Evolutionary conservation across 2,113 vertebrate species (phyloP).

Genomic region (Excalfactoria chinensis): DNA sequence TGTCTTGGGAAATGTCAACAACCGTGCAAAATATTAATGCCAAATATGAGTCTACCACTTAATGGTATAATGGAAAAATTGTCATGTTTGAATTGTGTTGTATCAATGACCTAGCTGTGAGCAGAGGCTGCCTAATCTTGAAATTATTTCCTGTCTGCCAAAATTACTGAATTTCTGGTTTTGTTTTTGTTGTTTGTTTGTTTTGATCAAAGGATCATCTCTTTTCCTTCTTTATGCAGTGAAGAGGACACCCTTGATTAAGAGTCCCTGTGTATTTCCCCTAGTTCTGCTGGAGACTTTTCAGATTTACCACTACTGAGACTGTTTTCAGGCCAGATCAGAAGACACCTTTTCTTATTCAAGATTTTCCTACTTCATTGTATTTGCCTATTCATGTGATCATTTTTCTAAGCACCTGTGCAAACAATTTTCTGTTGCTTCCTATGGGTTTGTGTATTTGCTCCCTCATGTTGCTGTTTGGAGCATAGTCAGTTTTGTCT

Average conservation of each 20-base stretch:
- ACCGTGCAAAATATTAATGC: not conserved
- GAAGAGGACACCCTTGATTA: not conserved
- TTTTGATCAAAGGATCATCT: not conserved
- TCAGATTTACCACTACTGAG: not conserved
- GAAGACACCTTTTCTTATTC: not conserved
- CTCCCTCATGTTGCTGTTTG: not conserved
- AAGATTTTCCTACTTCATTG: not conserved
- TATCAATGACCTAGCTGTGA: not conserved
- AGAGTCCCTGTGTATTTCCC: not conserved
- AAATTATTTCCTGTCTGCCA: not conserved
- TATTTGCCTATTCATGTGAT: not conserved
- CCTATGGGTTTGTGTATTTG: not conserved
- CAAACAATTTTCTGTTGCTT: slow-evolving; percentile 1
- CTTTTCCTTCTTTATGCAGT: not conserved
- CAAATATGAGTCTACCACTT: not conserved
- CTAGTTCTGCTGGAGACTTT: not conserved
- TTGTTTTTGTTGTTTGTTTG: not conserved
- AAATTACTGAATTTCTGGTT: not conserved
- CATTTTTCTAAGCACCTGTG: not conserved
- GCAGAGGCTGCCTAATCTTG: not conserved
- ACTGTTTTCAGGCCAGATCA: not conserved
- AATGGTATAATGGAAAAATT: not conserved
- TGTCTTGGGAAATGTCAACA: not conserved
- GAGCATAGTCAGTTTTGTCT: not conserved
- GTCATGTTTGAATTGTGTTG: not conserved